Percentiles rank a stretch among this genome's conserved stretches.
phyloP scores from a whole-genome alignment of 2,113 vertebrate species.

The Oncorhynchus gorbuscha region DNA sequence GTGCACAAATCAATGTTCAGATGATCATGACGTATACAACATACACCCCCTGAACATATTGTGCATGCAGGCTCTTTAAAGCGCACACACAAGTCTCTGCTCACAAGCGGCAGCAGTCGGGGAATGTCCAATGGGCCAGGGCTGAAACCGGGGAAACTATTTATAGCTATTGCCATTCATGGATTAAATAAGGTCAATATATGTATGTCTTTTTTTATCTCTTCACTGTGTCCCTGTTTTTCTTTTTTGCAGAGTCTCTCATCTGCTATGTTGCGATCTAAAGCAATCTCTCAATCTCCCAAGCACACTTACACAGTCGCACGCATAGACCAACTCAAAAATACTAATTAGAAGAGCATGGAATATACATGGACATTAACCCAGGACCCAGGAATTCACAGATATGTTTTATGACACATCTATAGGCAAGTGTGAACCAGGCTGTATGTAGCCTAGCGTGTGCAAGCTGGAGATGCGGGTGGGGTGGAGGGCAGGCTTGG shows the following conservation, averaged over 20 bases:
- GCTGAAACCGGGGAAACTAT: no score
- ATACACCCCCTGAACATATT: no score
- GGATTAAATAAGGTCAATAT: no score
- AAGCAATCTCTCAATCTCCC: no score
- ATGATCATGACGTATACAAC: background rate
- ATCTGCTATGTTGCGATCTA: no score
- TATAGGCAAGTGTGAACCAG: background rate
- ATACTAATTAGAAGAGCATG: background rate
- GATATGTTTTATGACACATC: background rate
- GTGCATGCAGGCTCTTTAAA: no score
- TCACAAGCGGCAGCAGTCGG: no score
- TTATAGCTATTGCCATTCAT: no score
- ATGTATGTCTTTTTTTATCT: no score
- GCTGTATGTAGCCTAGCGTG: background rate
- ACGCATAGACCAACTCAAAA: background rate
- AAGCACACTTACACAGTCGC: background rate
- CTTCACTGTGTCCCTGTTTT: background rate
- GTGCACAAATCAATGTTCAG: background rate
- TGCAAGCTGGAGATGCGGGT: background rate
- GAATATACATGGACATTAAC: background rate
- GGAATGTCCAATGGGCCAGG: no score
- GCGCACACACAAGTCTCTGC: no score
- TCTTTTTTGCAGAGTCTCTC: background rate
- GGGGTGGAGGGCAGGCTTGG: slow-evolving; percentile 5
- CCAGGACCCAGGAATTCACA: background rate